These are phyloP conservation scores for Musca domestica DNA, from an alignment of 1,140 invertebrate genomes.

Conservation along the genomic window DNA sequence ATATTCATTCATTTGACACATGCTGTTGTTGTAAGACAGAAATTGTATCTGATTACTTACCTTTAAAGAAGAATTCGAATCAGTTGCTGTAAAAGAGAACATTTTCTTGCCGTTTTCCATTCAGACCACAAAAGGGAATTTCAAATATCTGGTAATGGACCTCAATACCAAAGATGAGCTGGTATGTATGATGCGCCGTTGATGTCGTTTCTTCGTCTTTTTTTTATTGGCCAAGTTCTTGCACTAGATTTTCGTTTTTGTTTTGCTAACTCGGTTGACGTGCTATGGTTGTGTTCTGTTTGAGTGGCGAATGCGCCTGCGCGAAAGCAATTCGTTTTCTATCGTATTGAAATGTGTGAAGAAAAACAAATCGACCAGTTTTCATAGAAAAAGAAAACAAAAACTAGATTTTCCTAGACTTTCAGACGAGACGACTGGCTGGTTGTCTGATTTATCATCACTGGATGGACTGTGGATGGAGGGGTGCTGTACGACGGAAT, in stretches of 20 bases:
- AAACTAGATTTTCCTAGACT: constrained; percentile 21
- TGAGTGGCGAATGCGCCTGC: neutral
- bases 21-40: neutral
- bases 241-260: constrained; percentile 11
- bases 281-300: neutral
- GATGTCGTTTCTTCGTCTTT: neutral
- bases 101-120: constrained; percentile 8
- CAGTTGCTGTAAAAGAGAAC: constrained; percentile 9
- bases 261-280: no score
- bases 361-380: constrained; percentile 8
- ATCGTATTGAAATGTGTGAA: neutral
- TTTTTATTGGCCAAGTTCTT: neutral
- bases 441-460: no score
- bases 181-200: neutral
- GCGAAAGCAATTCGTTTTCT: constrained; percentile 15
- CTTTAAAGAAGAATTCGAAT: neutral
- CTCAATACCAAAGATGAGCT: constrained; percentile 10
- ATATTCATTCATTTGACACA: neutral
- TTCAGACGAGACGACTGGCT: neutral
- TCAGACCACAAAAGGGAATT: constrained; percentile 14
- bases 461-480: no score
- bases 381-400: constrained; percentile 18
- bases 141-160: constrained; percentile 12
- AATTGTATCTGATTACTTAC: no score
- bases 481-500: no score